These are phyloP conservation scores for Hemicrepidius hirtus DNA, from an alignment of 2,888 invertebrate genomes.

Conservation along the genomic window DNA sequence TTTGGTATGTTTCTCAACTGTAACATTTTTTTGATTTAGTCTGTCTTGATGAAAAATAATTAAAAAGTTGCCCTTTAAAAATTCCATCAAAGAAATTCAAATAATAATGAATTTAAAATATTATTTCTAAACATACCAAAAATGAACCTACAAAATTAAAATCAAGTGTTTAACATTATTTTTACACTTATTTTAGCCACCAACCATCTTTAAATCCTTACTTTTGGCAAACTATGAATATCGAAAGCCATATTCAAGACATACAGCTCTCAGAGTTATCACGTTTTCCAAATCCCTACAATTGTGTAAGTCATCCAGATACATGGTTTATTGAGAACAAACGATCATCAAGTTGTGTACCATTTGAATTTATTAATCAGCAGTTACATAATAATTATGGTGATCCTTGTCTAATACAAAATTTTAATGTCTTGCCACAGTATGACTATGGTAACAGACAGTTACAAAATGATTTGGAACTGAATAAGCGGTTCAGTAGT, in stretches of 20 bases:
- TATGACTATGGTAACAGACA: constrained; percentile 38
- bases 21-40: too few relatives aligned
- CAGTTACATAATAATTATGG: constrained; percentile 49
- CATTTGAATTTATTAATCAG: constrained; percentile 1
- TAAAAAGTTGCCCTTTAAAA: too few relatives aligned
- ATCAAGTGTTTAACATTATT: constrained; percentile 11
- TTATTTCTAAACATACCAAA: too few relatives aligned
- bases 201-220: constrained; percentile 69
- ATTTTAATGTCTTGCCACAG: constrained; percentile 51
- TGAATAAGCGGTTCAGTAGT: constrained; percentile 65
- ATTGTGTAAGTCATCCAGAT: background rate
- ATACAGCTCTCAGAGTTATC: constrained; percentile 65
- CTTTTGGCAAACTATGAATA: constrained; percentile 65
- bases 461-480: constrained; percentile 62
- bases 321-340: background rate
- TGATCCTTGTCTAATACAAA: constrained; percentile 62
- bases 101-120: too few relatives aligned
- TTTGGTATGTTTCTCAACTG: too few relatives aligned
- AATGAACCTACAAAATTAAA: too few relatives aligned
- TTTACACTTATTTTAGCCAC: constrained; percentile 64
- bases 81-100: too few relatives aligned
- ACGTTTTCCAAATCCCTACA: constrained; percentile 45
- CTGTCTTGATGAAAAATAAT: too few relatives aligned
- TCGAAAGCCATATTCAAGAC: constrained; percentile 58
- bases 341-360: background rate